Evolutionary conservation across 2,888 invertebrate species (phyloP), one percentile per base, ranked within the genome.

Genomic region (Gortyna flavago): DNA sequence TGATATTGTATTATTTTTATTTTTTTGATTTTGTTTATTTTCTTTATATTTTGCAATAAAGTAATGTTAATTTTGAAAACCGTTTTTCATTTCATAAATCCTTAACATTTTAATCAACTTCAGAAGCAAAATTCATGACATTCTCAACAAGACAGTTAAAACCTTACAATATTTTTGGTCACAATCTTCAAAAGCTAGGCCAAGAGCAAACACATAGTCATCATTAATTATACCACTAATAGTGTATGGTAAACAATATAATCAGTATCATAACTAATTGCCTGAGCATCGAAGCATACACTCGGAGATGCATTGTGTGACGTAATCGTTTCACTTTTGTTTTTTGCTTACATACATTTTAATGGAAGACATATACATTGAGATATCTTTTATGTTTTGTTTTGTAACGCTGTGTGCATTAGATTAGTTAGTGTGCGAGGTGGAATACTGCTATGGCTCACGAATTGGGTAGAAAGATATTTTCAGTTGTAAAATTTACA

Each of bases 391-490:
- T 92, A 84, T 92, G 90, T 94, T 93, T 91, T 93, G 92, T 95
- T 93, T 91, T 89, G 92, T 93, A 90, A 92, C 90, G 95, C 94
- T 94, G 94, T 95, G 94, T 95, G 95, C 93, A 93, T 87, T 95
- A 95, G 95, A 92, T 90, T 95, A 95, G 95, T 92, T 91, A 89
- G 91, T 92, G 85, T 87, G 92, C 85, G 87, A 90, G 84, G 89
- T 89, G 91, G 91, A 88, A 84, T 85, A 85, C 32, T n/a, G 41
- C 51, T 57, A 61, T 62, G 44, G 59, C 44, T 57, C 75, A 71
- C 35, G 4, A 29, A 69, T 57, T 75, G 48, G 29, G 62, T 69
- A 6, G 29, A 6, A 64, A 35, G 9, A 7, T 38, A 44, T 38
- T 0, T 32, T 21, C 29, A 21, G 13, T 66, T 68, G 4, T 48